phyloP scores from a whole-genome alignment of 2,113 vertebrate species.

The Dolichallabes microphthalmus region DNA sequence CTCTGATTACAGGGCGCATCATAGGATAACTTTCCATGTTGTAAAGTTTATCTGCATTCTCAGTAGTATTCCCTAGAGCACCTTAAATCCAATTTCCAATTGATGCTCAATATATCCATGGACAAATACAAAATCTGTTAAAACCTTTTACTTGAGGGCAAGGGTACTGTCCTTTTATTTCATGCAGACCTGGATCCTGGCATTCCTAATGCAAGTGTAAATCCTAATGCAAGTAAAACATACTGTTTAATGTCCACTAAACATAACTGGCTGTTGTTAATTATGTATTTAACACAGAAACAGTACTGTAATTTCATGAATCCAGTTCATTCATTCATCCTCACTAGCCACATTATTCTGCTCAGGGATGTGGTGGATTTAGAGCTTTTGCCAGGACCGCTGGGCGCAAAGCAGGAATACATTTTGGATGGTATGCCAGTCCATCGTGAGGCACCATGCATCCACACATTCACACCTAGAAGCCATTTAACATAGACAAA shows the following conservation, averaged over 20 bases:
- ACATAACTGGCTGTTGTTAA: neutral
- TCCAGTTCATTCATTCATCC: neutral
- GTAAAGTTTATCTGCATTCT: neutral
- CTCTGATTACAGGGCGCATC: neutral
- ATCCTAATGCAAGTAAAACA: neutral
- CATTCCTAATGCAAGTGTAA: neutral
- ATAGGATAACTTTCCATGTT: neutral
- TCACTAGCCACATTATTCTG: slow-evolving; percentile 4
- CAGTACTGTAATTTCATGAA: neutral
- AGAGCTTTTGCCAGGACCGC: neutral
- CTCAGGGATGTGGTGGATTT: neutral
- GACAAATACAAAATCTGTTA: neutral
- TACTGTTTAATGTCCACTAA: neutral
- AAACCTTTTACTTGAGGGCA: neutral
- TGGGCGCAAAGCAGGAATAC: neutral
- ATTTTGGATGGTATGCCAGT: neutral
- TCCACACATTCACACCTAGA: neutral
- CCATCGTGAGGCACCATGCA: neutral
- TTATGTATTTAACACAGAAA: slow-evolving; percentile 1
- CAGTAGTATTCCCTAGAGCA: neutral
- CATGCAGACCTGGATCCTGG: neutral
- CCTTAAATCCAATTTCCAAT: neutral
- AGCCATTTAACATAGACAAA: neutral
- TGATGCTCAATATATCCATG: neutral
- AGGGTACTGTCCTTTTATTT: neutral